Evolutionary conservation across 2,113 vertebrate species (phyloP).

Genomic region (Pterocles burchelli): DNA sequence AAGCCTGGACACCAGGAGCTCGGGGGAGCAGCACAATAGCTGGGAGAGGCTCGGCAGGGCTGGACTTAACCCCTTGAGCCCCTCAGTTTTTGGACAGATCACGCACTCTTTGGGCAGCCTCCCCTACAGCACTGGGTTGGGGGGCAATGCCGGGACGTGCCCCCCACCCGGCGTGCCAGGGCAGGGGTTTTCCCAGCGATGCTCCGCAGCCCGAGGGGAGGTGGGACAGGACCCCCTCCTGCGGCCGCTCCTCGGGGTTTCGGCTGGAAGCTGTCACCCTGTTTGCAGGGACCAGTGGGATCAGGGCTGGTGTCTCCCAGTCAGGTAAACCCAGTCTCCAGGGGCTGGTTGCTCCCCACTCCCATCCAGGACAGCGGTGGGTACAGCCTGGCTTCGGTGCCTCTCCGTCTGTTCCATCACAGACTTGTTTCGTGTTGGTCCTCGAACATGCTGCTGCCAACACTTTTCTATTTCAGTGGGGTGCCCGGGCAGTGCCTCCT

Average conservation of each 20-base stretch:
- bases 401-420: not conserved
- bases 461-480: rapidly evolving
- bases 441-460: not conserved
- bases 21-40: constrained; percentile 21
- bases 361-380: rapidly evolving
- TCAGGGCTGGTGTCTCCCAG: not conserved
- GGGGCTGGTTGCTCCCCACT: not conserved
- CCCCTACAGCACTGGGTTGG: not conserved
- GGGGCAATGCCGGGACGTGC: not conserved
- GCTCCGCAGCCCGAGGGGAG: rapidly evolving
- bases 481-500: not conserved
- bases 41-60: not conserved
- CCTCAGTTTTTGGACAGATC: not conserved
- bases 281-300: not conserved
- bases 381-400: not conserved
- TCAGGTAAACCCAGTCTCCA: not conserved
- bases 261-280: not conserved
- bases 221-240: not conserved
- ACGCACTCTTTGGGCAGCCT: not conserved
- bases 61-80: not conserved
- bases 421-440: not conserved
- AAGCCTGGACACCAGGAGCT: constrained; percentile 30
- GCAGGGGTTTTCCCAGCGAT: not conserved
- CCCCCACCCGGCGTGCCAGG: not conserved
- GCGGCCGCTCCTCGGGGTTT: not conserved